Conservation (phyloP, 2,113 vertebrate species). For the Peucedramus taeniatus region DNA sequence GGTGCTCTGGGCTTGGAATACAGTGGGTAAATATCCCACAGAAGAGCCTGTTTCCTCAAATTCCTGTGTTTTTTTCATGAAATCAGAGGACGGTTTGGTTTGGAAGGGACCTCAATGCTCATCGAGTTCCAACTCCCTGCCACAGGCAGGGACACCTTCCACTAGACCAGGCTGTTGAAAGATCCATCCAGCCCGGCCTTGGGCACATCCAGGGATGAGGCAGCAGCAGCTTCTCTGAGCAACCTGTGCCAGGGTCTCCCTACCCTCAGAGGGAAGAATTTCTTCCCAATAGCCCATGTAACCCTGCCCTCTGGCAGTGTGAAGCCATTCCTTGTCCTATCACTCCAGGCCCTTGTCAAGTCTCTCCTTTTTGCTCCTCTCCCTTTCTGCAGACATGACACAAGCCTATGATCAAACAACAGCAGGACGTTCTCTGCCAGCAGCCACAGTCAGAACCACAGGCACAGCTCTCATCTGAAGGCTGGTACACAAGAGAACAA, state of each 20-base stretch:
- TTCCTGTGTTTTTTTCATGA: background rate
- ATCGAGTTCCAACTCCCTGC: background rate
- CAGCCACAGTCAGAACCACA: background rate
- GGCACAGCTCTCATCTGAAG: background rate
- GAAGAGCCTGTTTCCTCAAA: background rate
- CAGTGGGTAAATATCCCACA: background rate
- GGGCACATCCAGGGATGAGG: background rate
- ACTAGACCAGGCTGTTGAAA: background rate
- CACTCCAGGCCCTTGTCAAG: background rate
- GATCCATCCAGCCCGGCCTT: background rate
- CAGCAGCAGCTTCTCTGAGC: background rate
- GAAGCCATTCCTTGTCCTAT: background rate
- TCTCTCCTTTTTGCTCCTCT: background rate
- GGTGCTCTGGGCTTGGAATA: background rate
- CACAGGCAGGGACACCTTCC: background rate
- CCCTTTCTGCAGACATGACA: background rate
- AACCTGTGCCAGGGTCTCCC: background rate
- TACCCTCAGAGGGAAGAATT: background rate
- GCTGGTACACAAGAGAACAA: background rate
- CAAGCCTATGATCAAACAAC: accelerated
- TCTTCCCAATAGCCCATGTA: background rate
- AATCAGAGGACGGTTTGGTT: background rate
- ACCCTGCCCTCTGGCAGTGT: background rate
- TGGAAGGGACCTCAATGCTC: background rate
- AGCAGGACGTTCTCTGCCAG: background rate